Conservation (phyloP, 2,797 vertebrate species). For the Chaenodraco wilsoni region DNA sequence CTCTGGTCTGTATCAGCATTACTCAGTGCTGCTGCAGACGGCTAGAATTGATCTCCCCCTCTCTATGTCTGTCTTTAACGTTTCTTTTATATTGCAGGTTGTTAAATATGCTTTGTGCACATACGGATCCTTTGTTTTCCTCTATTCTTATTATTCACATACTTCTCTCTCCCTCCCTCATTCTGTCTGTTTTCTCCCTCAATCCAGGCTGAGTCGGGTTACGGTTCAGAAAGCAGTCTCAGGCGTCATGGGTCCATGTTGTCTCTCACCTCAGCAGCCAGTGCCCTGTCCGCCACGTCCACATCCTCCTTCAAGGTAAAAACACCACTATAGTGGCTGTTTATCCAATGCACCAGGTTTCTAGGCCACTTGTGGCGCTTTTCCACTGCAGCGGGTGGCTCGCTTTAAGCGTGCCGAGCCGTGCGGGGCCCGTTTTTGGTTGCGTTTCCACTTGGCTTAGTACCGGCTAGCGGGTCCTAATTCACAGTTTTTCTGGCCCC, state of each 20-base stretch:
- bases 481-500: no score
- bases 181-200: not conserved
- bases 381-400: no score
- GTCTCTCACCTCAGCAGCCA: slow-evolving; percentile 95
- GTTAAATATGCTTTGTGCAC: slow-evolving; percentile 20
- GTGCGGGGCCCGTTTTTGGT: no score
- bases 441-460: no score
- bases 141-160: slow-evolving; percentile 1
- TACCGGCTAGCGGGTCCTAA: no score
- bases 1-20: slow-evolving; percentile 40
- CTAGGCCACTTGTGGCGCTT: no score
- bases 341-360: no score
- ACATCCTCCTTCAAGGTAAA: slow-evolving; percentile 97
- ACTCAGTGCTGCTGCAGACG: slow-evolving; percentile 42
- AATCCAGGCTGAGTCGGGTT: slow-evolving; percentile 94
- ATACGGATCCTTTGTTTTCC: slow-evolving; percentile 15
- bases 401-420: no score
- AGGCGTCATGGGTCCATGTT: slow-evolving; percentile 98
- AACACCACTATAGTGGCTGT: not conserved
- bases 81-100: slow-evolving; percentile 20
- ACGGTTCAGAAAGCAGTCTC: slow-evolving; percentile 95
- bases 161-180: not conserved
- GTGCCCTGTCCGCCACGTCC: slow-evolving; percentile 95
- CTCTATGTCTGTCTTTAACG: slow-evolving; percentile 4
- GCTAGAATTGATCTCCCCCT: slow-evolving; percentile 16